A percentile compares a stretch with the other conserved stretches of the same genome.
These are phyloP conservation scores for Ischnus inquisitorius DNA, from an alignment of 2,888 invertebrate species.

Conservation along the genomic window DNA sequence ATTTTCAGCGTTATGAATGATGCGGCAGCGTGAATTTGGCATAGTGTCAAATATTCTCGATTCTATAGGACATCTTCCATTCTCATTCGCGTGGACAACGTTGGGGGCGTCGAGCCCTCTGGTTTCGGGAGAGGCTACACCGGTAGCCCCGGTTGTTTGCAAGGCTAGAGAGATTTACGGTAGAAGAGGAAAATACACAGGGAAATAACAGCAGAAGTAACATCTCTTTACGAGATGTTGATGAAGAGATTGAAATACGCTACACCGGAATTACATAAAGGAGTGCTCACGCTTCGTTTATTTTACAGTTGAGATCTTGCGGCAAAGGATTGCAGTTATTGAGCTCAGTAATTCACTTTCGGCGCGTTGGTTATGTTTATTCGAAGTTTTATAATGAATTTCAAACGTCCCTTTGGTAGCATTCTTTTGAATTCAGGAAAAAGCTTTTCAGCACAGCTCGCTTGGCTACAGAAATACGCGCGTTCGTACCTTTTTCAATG, in stretches of 20 bases:
- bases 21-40: background rate
- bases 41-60: conserved; percentile 4
- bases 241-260: conserved; percentile 26
- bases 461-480: no score
- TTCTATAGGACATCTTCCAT: background rate
- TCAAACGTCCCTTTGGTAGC: no score
- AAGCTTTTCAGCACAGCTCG: no score
- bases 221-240: conserved; percentile 8
- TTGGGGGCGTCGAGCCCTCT: no score
- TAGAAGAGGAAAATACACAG: background rate
- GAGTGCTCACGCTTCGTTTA: background rate
- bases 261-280: background rate
- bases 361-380: no score
- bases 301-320: no score
- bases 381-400: no score
- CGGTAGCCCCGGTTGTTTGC: conserved; percentile 27
- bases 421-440: no score
- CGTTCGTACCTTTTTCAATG: no score
- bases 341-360: no score
- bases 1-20: background rate
- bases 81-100: no score
- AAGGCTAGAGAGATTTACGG: background rate
- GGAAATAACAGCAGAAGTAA: conserved; percentile 26
- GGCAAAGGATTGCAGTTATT: no score
- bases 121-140: background rate